Base-by-base conservation (phyloP, 2,797 vertebrate genomes). In the Melanotaenia pygmaea region DNA sequence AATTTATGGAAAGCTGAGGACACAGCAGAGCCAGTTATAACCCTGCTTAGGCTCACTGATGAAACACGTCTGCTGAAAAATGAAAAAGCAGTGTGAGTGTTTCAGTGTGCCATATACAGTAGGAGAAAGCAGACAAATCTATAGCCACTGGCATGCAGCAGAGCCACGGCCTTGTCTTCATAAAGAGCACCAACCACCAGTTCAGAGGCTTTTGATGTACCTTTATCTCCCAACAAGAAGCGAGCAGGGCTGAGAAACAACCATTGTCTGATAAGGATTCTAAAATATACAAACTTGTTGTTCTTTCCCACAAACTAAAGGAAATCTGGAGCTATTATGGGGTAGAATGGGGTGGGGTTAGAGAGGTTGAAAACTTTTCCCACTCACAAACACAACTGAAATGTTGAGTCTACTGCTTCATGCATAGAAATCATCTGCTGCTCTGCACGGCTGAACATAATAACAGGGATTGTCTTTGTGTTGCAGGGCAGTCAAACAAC, bases 301-400 rank as follows among this genome's bases (percentile, higher is more conserved):
- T 86, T 85, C 86, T 92, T 92, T 93, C 90, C 80, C 91, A 91
- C 91, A 87, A 86, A 88, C 77, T 75, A 70, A 85, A 93, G 89
- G 86, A 91, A 90, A 88, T 74, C 74, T 87, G 82, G 56, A 76
- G 83, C 68, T 80, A 72, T 74, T 67, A 50, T 37, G 68, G 60
- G 43, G 32, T 20, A 70, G 72, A 64, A 30, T 11, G 43, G 79
- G 74, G 65, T 62, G 53, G 68, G 63, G 76, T 62, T 11, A 56
- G 56, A 69, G 65, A 77, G 24, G 67, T 58, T 51, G 66, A 76
- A 81, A 81, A 70, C 64, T 20, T 74, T 81, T 73, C 76, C 77
- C 81, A 74, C 77, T 73, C 47, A 34, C 70, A 74, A 80, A 64
- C 79, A 77, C 74, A 74, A 58, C 69, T 79, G 72, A 87, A 87